Percentiles rank a stretch among this genome's conserved stretches.
Evolutionary conservation across 2,113 vertebrate genomes (phyloP).

Genomic region (Centropus bengalensis): DNA sequence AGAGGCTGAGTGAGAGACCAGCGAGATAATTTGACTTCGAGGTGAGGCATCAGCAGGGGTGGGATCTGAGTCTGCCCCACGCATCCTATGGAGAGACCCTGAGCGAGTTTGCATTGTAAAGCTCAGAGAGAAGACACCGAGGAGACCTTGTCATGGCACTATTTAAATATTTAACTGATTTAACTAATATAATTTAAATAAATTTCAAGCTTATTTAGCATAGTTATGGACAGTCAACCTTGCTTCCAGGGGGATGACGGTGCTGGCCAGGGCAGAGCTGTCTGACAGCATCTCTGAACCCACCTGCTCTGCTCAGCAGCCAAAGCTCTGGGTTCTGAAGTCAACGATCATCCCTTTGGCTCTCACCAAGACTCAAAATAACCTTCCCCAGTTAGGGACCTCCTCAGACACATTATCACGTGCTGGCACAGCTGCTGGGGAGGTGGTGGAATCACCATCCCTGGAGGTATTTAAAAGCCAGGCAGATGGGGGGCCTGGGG

Average conservation of each 20-base stretch:
- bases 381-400: no score
- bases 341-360: neutral
- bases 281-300: neutral
- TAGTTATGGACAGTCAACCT: neutral
- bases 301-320: neutral
- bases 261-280: neutral
- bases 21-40: fast-evolving
- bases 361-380: no score
- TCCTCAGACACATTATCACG: neutral
- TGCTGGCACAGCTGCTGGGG: no score
- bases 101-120: no score
- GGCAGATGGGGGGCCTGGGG: no score
- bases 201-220: neutral
- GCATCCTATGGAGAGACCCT: no score
- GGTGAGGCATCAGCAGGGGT: fast-evolving
- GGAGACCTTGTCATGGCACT: no score
- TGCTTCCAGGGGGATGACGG: neutral
- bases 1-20: fast-evolving
- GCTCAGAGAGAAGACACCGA: no score
- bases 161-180: no score
- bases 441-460: no score
- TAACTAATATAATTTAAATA: no score
- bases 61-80: neutral
- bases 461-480: no score
- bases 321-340: neutral